Base-by-base conservation (phyloP, 2,888 invertebrate genomes). In the Phortica okadai region DNA sequence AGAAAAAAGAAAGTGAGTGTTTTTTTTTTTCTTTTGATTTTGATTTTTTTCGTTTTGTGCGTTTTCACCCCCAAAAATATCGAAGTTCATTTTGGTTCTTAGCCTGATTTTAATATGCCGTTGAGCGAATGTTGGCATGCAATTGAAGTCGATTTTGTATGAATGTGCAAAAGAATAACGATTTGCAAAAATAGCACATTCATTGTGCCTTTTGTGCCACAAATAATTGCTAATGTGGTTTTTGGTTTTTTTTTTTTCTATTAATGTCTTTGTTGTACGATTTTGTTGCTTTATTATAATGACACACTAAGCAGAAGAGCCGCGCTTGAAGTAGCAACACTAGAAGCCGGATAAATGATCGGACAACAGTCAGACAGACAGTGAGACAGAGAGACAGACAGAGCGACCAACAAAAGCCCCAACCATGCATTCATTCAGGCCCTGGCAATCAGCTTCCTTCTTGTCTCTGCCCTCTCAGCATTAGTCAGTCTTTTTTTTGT, bases 241-340 rank as follows among this genome's bases (percentile, higher is more conserved):
- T 33, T 33, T 33, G 33, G 0, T 4, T 5, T 33, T 33, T 33
- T 33, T 33, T 33, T 33, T 2, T 33, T 2, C 33, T 33, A 33
- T 33, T 33, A 33, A 33, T 33, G 33, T 5, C 21, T 21, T 21
- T 21, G 21, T 41, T 11, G 42, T 42, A 42, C 33, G 33, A 33
- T 33, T 66, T 66, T 7, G 67, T 44, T 67, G 67, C 42, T 67
- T 6, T n/a, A 67, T 67, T 67, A 44, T 67, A 42, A 67, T 67
- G 33, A 62, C 10, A 62, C 10, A 62, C 7, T 6, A 21, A 56
- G 16, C 14, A 0, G 6, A 56, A 56, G 21, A 21, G 21, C 21
- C 21, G 21, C 21, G 21, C 21, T n/a, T n/a, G n/a, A n/a, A n/a
- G n/a, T n/a, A n/a, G n/a, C n/a, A n/a, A n/a, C n/a, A n/a, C n/a